These are phyloP conservation scores for Adela reaumurella DNA, from an alignment of 2,888 invertebrate genomes.

Conservation along the genomic window DNA sequence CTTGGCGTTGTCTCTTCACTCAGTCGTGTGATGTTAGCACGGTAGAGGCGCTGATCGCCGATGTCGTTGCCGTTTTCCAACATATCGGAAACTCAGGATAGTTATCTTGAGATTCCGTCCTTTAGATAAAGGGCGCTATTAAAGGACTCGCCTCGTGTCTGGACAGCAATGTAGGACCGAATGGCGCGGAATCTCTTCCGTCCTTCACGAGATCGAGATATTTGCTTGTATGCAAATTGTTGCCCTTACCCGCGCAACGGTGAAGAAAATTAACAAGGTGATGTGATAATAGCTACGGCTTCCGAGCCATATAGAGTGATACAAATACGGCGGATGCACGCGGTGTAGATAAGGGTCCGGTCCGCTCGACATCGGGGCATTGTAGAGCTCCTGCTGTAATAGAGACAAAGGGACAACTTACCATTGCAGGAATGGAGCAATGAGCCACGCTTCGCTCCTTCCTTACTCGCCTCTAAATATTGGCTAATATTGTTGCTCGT, in stretches of 20 bases:
- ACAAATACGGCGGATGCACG: slow-evolving; percentile 38
- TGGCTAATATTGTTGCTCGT: not conserved
- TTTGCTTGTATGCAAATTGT: slow-evolving; percentile 51
- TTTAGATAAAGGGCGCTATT: too few relatives aligned
- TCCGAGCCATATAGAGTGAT: slow-evolving; percentile 48
- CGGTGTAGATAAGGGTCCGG: slow-evolving; percentile 41
- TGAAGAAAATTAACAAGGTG: slow-evolving; percentile 22
- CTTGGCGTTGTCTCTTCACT: too few relatives aligned
- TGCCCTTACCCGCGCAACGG: slow-evolving; percentile 32
- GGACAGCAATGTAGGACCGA: too few relatives aligned
- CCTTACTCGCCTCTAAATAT: not conserved
- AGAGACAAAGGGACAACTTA: slow-evolving; percentile 43
- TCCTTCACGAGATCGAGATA: slow-evolving; percentile 44
- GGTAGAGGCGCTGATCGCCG: too few relatives aligned
- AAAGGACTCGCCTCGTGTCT: too few relatives aligned
- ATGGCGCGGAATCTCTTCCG: slow-evolving; percentile 15
- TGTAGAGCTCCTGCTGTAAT: slow-evolving; percentile 32
- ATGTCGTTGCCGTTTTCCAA: too few relatives aligned
- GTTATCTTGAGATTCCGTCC: too few relatives aligned
- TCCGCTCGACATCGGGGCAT: slow-evolving; percentile 9
- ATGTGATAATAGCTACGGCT: slow-evolving; percentile 51
- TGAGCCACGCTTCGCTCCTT: not conserved
- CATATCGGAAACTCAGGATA: too few relatives aligned
- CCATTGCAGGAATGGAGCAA: slow-evolving; percentile 18
- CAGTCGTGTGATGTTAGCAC: too few relatives aligned